These are phyloP conservation scores for Tupaia tana DNA, from an alignment of 2,113 vertebrate genomes.

Conservation along the genomic window DNA sequence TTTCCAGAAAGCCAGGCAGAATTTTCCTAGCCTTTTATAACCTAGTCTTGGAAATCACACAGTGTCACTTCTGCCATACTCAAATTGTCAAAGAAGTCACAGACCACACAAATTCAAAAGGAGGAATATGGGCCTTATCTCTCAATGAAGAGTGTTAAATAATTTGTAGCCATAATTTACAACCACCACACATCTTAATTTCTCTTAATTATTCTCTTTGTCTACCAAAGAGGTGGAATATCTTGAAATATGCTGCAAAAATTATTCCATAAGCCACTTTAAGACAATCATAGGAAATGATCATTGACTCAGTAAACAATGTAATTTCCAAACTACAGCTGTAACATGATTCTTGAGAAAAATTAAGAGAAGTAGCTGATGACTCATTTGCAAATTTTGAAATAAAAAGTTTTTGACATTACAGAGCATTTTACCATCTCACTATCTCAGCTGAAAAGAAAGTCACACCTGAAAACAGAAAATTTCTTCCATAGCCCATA, in stretches of 20 bases:
- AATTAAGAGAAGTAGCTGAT: constrained; percentile 44
- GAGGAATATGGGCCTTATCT: not conserved
- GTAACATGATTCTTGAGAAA: constrained; percentile 47
- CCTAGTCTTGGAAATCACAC: not conserved
- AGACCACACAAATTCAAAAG: not conserved
- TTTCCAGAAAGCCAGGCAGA: not conserved
- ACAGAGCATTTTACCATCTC: not conserved
- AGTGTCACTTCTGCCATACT: not conserved
- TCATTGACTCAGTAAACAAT: constrained; percentile 27
- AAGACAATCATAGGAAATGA: constrained; percentile 33
- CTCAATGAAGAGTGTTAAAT: constrained; percentile 7
- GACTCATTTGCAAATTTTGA: constrained; percentile 48
- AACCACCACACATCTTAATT: not conserved
- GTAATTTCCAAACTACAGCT: constrained; percentile 53
- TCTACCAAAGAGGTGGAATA: not conserved
- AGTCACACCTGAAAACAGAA: not conserved
- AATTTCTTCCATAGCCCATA: not conserved
- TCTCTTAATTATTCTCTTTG: not conserved
- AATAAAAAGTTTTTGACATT: constrained; percentile 39
- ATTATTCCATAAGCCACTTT: not conserved
- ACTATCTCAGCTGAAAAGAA: not conserved
- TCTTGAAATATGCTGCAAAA: constrained; percentile 25
- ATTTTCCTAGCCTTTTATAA: not conserved
- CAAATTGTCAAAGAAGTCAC: not conserved
- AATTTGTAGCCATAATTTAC: not conserved